Evolutionary conservation across 2,797 vertebrate species (phyloP).

Genomic region (Chiroxiphia lanceolata): DNA sequence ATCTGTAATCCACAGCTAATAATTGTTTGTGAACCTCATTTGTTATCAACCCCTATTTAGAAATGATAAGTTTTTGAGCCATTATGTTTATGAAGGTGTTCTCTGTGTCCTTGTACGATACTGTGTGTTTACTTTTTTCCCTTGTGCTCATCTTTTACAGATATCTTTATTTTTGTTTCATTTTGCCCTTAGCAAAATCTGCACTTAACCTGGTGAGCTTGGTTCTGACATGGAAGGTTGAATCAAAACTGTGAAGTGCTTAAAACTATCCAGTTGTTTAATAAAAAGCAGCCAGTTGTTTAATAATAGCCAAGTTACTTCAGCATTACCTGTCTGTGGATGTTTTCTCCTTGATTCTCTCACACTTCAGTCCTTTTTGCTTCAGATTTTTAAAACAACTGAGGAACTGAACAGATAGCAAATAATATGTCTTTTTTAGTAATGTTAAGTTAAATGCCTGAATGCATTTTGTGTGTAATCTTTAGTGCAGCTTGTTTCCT

Average conservation of each 20-base stretch:
- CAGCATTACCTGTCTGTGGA: not conserved
- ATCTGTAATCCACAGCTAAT: not conserved
- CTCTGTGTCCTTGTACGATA: not conserved
- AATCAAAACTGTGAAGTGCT: not conserved
- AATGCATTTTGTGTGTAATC: not conserved
- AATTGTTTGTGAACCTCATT: not conserved
- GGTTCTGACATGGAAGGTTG: not conserved
- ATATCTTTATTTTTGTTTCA: not conserved
- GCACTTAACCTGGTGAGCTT: not conserved
- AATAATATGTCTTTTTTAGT: not conserved
- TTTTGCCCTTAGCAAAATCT: not conserved
- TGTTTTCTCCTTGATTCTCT: not conserved
- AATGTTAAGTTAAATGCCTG: not conserved
- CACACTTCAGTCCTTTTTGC: not conserved
- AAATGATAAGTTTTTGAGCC: not conserved
- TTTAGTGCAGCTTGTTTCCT: not conserved
- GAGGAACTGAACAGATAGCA: not conserved
- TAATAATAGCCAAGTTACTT: not conserved
- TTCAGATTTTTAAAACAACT: not conserved
- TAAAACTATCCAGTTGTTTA: not conserved
- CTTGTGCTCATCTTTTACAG: not conserved
- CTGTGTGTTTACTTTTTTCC: not conserved
- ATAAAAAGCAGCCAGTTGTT: not conserved
- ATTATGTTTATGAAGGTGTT: not conserved
- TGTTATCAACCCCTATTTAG: not conserved